These are phyloP conservation scores for Lepidotrigona ventralis DNA, from an alignment of 1,140 invertebrate species.

Conservation along the genomic window DNA sequence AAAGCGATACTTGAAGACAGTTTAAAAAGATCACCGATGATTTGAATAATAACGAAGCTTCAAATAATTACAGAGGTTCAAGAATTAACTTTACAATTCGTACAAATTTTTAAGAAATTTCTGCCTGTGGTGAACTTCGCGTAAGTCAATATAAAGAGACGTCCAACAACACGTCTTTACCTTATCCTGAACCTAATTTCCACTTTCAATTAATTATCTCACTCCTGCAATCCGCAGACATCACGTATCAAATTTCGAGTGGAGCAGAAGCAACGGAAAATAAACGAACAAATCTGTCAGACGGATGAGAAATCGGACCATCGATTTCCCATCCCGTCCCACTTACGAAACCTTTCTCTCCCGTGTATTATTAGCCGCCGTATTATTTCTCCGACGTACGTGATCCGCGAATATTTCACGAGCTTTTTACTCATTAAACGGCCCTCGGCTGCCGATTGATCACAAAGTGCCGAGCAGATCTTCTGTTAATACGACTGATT, in stretches of 20 bases:
- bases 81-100: too few species aligned
- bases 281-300: neutral
- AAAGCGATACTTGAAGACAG: too few species aligned
- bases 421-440: slow-evolving; percentile 15
- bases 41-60: too few species aligned
- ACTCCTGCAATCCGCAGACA: neutral
- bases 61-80: too few species aligned
- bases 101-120: too few species aligned
- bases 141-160: neutral
- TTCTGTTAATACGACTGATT: too few species aligned
- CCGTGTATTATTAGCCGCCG: neutral
- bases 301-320: neutral
- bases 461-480: too few species aligned
- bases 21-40: too few species aligned
- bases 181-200: neutral
- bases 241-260: neutral
- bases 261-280: neutral
- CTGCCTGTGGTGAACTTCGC: too few species aligned
- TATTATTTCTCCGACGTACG: slow-evolving; percentile 27
- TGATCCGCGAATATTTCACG: slow-evolving; percentile 28
- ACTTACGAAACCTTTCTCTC: neutral
- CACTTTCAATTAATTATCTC: neutral
- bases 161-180: neutral
- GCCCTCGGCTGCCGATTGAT: neutral
- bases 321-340: neutral